Base-by-base conservation (phyloP, 2,113 vertebrate species). In the Panurus biarmicus region DNA sequence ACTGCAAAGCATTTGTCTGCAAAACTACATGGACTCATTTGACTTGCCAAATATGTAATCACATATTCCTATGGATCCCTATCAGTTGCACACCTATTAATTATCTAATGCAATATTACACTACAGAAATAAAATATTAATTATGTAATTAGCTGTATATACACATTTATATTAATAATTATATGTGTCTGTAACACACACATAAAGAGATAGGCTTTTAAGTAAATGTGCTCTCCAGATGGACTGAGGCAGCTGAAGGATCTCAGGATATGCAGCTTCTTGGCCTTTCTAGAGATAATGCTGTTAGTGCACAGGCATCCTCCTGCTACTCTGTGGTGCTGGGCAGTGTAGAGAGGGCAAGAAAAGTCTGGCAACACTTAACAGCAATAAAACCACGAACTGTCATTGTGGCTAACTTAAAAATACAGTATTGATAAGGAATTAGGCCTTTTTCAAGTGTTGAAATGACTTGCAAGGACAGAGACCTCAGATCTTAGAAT, bases 111-210 rank as follows among this genome's bases (percentile, higher is more conserved):
- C 19, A 58, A 8, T 56, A 56, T 51, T 48, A 28, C 29, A 5
- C 47, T 62, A 5, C 7, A 40, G 56, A 81, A 89, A 51, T 66
- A 10, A 2, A 44, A 22, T 60, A 57, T 44, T n/a, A 54, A 51
- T 38, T 81, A 58, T 22, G 26, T 62, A 58, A 51, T 62, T 79
- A 69, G 14, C 31, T 3, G 1, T 79, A 25, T 47, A 8, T 65
- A 16, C 12, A 58, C 50, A n/a, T 58, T 76, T 17, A 11, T 65
- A 12, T 57, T 66, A 24, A 35, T 88, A 76, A 51, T 84, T 84
- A 4, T 2, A 21, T 0, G 0, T 26, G 14, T n/a, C 54, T 92
- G 23, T 74, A 87, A 28, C 10, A 26, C 35, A 70, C 2, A 9
- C 42, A 66, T 29, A 47, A 35, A 36, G 42, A 84, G 33, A 14